phyloP scores from a whole-genome alignment of 2,888 invertebrate species.

The Sceliomorpha sp. region DNA sequence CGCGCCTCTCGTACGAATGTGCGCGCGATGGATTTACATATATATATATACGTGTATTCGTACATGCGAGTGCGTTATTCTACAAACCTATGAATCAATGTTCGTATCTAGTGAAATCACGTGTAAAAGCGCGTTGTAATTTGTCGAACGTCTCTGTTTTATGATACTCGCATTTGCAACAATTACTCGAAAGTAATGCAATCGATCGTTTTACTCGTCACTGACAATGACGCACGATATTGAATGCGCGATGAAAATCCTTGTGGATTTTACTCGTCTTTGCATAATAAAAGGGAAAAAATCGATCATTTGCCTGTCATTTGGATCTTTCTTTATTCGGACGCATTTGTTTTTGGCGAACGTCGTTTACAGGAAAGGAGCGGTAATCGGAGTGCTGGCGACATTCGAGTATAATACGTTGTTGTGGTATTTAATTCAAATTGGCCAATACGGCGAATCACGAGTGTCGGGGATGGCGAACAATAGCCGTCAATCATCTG shows the following conservation, averaged over 20 bases:
- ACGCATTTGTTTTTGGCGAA: no score
- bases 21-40: no score
- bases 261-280: no score
- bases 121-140: constrained; percentile 40
- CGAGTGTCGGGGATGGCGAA: constrained; percentile 50
- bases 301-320: no score
- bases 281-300: no score
- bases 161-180: constrained; percentile 42
- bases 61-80: no score
- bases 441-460: constrained; percentile 20
- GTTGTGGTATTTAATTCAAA: background rate
- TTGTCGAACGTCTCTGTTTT: constrained; percentile 43
- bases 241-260: no score
- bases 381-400: no score
- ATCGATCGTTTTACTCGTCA: constrained; percentile 29
- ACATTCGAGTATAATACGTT: background rate
- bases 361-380: no score
- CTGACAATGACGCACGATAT: constrained; percentile 12
- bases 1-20: constrained; percentile 1
- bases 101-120: constrained; percentile 33
- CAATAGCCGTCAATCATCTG: constrained; percentile 65
- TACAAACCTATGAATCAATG: constrained; percentile 45
- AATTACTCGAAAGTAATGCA: constrained; percentile 37
- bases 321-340: no score
- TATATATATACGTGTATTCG: no score